Percentiles rank a stretch among this genome's conserved stretches.
phyloP scores from a whole-genome alignment of 2,797 vertebrate genomes.

The Meda fulgida region DNA sequence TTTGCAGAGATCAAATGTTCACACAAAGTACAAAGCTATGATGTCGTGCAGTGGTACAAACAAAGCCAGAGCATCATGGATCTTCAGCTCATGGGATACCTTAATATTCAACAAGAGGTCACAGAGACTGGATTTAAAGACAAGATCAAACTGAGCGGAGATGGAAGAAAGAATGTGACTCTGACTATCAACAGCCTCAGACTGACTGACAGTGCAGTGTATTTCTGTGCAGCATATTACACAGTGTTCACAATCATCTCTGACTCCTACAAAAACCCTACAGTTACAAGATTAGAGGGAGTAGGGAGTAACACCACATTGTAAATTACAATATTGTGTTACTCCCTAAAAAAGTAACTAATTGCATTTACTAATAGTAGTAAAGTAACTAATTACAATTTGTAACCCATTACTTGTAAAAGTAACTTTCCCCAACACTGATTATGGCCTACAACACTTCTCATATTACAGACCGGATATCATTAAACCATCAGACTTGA shows the following conservation, averaged over 20 bases:
- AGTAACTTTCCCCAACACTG: no score
- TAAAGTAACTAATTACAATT: no score
- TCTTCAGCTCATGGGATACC: conserved; percentile 37
- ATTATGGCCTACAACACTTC: no score
- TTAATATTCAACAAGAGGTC: rapidly evolving
- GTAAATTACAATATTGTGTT: no score
- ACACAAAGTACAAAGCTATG: not conserved
- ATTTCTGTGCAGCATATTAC: not conserved
- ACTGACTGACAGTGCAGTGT: conserved; percentile 32
- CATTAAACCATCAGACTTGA: no score
- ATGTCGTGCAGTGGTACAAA: conserved; percentile 39
- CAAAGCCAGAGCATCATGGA: not conserved
- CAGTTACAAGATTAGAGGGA: no score
- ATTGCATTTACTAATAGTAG: no score
- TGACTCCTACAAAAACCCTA: conserved; percentile 4
- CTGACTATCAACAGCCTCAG: conserved; percentile 8
- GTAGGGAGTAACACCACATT: no score
- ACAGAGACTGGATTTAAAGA: conserved; percentile 3
- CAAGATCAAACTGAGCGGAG: conserved; percentile 23
- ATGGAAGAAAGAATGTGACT: conserved; percentile 24
- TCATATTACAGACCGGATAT: no score
- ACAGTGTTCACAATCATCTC: not conserved
- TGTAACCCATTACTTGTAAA: no score
- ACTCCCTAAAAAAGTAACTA: no score
- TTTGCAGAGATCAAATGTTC: conserved; percentile 37